Evolutionary conservation across 2,113 vertebrate genomes (phyloP).

Genomic region (Brienomyrus brachyistius): DNA sequence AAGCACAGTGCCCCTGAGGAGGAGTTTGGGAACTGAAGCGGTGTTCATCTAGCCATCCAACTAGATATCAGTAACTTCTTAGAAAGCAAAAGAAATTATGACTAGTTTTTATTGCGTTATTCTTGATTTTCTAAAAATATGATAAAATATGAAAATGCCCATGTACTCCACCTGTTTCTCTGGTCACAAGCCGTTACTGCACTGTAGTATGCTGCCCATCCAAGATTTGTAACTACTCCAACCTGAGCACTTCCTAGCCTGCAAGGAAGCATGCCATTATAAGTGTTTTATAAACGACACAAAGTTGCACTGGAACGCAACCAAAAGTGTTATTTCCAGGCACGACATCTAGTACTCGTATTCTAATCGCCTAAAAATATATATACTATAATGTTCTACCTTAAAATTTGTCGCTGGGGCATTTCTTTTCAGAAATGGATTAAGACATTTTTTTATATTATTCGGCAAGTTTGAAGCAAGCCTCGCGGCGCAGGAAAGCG

Average conservation of each 20-base stretch:
- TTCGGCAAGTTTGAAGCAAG: not conserved
- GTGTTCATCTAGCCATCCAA: too few relatives aligned
- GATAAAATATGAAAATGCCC: too few relatives aligned
- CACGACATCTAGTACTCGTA: not conserved
- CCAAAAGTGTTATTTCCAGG: not conserved
- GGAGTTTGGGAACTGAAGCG: too few relatives aligned
- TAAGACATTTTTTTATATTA: not conserved
- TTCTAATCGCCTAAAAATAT: not conserved
- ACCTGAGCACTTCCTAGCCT: too few relatives aligned
- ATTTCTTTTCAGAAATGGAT: not conserved
- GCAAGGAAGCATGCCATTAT: not conserved
- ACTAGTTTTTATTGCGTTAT: too few relatives aligned
- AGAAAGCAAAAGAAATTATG: too few relatives aligned
- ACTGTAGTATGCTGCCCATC: too few relatives aligned
- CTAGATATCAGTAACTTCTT: too few relatives aligned
- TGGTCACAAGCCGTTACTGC: too few relatives aligned
- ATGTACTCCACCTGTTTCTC: too few relatives aligned
- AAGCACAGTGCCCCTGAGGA: too few relatives aligned
- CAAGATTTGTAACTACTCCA: not conserved
- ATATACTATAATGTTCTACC: not conserved
- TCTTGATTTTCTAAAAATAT: too few relatives aligned
- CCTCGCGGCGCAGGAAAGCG: not conserved
- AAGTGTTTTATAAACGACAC: not conserved
- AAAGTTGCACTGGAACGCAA: not conserved
- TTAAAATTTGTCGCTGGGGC: not conserved